Base-by-base conservation (phyloP, 2,797 vertebrate genomes). In the Euphonia xanthogaster region DNA sequence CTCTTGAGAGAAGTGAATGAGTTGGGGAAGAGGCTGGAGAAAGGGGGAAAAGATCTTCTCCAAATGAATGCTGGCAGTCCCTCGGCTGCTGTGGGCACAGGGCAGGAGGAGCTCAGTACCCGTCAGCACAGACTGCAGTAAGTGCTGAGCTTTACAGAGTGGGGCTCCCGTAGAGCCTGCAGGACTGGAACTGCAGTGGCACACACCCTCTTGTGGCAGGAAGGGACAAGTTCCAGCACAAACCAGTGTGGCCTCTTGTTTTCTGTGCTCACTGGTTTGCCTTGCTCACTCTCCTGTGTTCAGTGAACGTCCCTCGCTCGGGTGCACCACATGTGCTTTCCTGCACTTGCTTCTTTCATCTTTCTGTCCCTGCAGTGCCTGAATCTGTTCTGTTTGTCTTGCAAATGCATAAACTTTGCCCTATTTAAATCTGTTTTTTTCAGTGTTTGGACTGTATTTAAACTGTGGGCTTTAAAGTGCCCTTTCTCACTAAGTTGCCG, bases 201-300 rank as follows among this genome's bases (percentile, higher is more conserved):
- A 93, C 74, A 51, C 94, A 82, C 97, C 96, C 96, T 96, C 97
- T 95, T 95, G 96, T 96, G 96, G 96, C 92, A 35, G 88, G 31
- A 96, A 76, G 77, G 58, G 55, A 54, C 45, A 92, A 89, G 35
- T 81, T 57, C 61, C 77, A 76, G 63, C 79, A 48, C 71, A 78
- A 92, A 90, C 35, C 14, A 21, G 8, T 3, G 31, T 55, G 71
- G 60, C 60, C 30, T 81, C 19, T 28, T 47, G 22, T 24, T 73
- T 25, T 20, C 62, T 63, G 0, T 27, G 14, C 68, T 94, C 48
- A 0, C 53, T 66, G 40, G 6, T 81, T 91, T 83, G 54, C 27
- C 42, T 24, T 18, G 17, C 40, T 53, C 40, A 5, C 8, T 70
- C 65, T 61, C 70, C 23, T 40, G 31, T 31, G n/a, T 31, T 57